Conservation (phyloP, 2,113 vertebrate genomes). For the Planiliza haematocheilus region DNA sequence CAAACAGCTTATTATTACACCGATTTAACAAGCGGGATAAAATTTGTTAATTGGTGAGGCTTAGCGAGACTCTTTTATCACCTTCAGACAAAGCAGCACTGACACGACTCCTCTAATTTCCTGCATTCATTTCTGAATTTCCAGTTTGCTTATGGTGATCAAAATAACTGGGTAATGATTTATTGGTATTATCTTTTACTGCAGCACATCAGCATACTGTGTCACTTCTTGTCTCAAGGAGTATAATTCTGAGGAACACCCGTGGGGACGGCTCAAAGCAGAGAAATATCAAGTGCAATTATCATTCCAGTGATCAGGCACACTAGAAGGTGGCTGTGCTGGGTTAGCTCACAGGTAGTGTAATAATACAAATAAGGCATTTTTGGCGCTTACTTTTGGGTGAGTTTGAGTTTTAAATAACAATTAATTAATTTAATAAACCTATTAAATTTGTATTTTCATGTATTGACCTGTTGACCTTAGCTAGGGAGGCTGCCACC, state of each 20-base stretch:
- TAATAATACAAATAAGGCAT: background rate
- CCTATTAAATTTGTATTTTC: background rate
- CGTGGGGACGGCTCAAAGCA: background rate
- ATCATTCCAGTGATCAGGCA: slow-evolving; percentile 15
- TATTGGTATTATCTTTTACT: slow-evolving; percentile 46
- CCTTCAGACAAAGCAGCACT: no score
- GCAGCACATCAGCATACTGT: slow-evolving; percentile 22
- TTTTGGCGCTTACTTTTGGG: no score
- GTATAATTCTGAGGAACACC: slow-evolving; percentile 1
- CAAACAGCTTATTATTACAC: no score
- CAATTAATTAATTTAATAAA: no score
- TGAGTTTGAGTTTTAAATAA: no score
- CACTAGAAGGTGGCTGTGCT: background rate
- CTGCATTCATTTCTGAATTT: background rate
- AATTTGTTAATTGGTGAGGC: no score
- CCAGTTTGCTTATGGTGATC: slow-evolving; percentile 23
- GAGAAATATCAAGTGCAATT: background rate
- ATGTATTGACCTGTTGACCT: no score
- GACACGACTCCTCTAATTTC: no score
- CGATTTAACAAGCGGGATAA: no score
- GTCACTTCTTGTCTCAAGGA: slow-evolving; percentile 6
- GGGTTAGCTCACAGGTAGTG: background rate
- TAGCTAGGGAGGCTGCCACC: no score
- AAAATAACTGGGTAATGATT: slow-evolving; percentile 49
- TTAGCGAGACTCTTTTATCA: no score